Evolutionary conservation across 2,888 invertebrate species (phyloP), one percentile per base, ranked within the genome.

Genomic region (Pseudococcus viburni): DNA sequence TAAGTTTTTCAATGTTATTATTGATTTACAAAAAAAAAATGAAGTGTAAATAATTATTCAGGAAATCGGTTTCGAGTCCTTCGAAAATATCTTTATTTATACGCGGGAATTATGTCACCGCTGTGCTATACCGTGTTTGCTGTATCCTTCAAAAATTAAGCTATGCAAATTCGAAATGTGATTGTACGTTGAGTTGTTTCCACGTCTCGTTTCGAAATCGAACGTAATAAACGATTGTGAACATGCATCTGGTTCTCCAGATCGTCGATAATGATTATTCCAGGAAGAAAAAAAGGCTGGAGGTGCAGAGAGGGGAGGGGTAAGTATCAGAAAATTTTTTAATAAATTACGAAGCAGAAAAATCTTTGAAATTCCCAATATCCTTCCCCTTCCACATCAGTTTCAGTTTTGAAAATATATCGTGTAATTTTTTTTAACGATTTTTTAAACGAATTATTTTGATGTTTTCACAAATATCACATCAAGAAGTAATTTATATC

Each of bases 21-120:
- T 73, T 8, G 33, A 73, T 15, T 73, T 73, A 5, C 19, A 22
- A 73, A 33, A 33, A 17, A 42, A 42, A 8, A 42, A 8, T 42
- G 68, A 68, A 64, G 19, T 73, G 73, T 33, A 73, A 73, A 73
- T 73, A 73, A 73, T 73, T 33, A 73, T 17, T 73, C 73, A 73
- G 73, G 73, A 73, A 73, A 73, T 73, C 33, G 39, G 33, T 73
- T 73, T 33, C n/a, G 17, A 33, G 73, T 73, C 73, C 73, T 73
- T 73, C 33, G 33, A 33, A 73, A 73, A 73, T 73, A 33, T 64
- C 8, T 64, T n/a, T 59, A 64, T 33, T 73, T 33, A 73, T 73
- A 73, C 68, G 33, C 33, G 22, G 22, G 68, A 68, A 68, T 68
- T 68, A 73, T 73, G 73, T 73, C 73, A 73, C 73, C 17, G 33